Percentiles rank a stretch among this genome's conserved stretches.
Evolutionary conservation across 2,113 vertebrate species (phyloP).

Genomic region (Xenotilapia flavipinnis): DNA sequence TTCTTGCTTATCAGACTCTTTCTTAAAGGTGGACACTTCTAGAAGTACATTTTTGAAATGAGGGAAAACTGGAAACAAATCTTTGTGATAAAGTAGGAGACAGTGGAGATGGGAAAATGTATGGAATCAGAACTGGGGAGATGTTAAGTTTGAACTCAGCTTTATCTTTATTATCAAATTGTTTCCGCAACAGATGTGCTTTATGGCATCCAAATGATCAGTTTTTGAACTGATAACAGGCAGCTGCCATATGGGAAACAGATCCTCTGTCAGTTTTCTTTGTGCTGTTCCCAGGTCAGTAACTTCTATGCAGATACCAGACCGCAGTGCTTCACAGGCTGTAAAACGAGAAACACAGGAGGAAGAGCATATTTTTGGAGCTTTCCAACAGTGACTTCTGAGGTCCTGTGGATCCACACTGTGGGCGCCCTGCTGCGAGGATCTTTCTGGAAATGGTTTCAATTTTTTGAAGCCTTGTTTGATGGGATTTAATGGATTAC

Average conservation of each 20-base stretch:
- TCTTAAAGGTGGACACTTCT: background rate
- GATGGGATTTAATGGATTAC: slow-evolving; percentile 5
- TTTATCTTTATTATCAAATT: slow-evolving; percentile 10
- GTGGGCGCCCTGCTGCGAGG: background rate
- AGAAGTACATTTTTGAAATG: background rate
- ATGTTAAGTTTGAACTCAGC: background rate
- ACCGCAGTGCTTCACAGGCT: background rate
- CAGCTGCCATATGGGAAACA: slow-evolving; percentile 40
- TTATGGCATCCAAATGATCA: background rate
- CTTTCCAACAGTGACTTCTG: slow-evolving; percentile 14
- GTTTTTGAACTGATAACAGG: slow-evolving; percentile 23
- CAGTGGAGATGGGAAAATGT: background rate
- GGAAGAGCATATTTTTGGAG: slow-evolving; percentile 4
- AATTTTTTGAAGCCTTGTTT: slow-evolving; percentile 18
- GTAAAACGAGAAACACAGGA: background rate
- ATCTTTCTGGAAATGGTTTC: slow-evolving; percentile 11
- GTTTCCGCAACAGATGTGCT: slow-evolving; percentile 22
- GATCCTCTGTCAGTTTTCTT: slow-evolving; percentile 21
- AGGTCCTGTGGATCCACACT: background rate
- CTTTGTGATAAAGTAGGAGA: background rate
- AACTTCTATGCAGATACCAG: slow-evolving; percentile 24
- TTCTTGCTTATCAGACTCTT: background rate
- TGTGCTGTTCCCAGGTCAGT: slow-evolving; percentile 21
- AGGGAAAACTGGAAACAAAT: background rate
- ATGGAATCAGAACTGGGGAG: background rate